Percentiles rank a stretch among this genome's conserved stretches.
These are phyloP conservation scores for Corythucha ciliata DNA, from an alignment of 2,888 invertebrate genomes.

Conservation along the genomic window DNA sequence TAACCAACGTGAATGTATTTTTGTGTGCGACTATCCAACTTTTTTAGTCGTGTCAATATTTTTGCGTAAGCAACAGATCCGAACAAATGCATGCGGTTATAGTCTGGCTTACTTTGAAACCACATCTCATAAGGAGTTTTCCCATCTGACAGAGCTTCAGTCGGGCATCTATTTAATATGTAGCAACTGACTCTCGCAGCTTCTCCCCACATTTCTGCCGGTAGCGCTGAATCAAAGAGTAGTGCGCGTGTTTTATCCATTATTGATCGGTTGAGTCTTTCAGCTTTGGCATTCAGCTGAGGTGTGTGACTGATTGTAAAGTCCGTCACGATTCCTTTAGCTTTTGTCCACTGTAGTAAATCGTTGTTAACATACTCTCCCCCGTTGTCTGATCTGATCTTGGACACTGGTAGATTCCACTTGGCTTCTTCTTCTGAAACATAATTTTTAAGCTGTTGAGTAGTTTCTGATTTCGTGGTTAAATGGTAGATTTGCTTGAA, in stretches of 20 bases:
- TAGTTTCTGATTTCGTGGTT: conserved; percentile 29
- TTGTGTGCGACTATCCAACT: conserved; percentile 10
- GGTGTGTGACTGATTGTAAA: conserved; percentile 19
- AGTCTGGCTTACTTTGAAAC: conserved; percentile 12
- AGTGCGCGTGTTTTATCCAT: conserved; percentile 18
- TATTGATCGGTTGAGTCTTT: conserved; percentile 15
- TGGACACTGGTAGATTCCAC: conserved; percentile 32
- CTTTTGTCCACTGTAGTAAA: conserved; percentile 31
- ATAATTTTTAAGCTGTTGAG: conserved; percentile 32
- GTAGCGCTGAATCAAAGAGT: conserved; percentile 13
- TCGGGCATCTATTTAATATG: conserved; percentile 13
- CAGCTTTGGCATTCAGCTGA: conserved; percentile 17
- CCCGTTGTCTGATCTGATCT: conserved; percentile 37
- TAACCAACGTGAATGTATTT: conserved; percentile 10
- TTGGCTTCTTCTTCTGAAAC: conserved; percentile 33
- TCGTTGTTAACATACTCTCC: conserved; percentile 36
- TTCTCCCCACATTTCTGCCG: conserved; percentile 20
- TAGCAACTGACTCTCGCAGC: conserved; percentile 10
- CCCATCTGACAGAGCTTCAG: conserved; percentile 3
- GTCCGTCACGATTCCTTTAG: conserved; percentile 34
- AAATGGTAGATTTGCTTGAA: conserved; percentile 29
- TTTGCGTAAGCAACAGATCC: conserved; percentile 17
- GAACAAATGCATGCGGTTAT: conserved; percentile 13
- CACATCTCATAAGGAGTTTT: conserved; percentile 20
- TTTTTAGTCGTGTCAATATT: conserved; percentile 10